A percentile compares a stretch with the other conserved stretches of the same genome.
phyloP scores from a whole-genome alignment of 2,888 invertebrate genomes.

The Drosophila subsilvestris region DNA sequence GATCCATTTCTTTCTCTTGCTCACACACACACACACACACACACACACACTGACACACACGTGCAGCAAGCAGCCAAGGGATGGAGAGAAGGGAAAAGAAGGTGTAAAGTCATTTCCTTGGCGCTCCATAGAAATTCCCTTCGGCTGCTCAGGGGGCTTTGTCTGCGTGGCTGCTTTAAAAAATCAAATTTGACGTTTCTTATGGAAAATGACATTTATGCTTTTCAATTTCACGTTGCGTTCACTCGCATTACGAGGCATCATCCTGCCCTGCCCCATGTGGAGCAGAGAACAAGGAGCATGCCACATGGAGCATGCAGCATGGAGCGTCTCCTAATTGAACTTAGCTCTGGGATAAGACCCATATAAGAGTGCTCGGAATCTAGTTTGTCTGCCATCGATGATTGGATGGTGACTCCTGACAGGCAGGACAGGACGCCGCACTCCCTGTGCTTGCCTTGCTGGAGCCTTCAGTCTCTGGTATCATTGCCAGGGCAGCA shows the following conservation, averaged over 20 bases:
- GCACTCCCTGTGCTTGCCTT: constrained; percentile 9
- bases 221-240: constrained; percentile 45
- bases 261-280: background rate
- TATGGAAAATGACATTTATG: constrained; percentile 50
- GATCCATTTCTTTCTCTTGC: constrained; percentile 64
- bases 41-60: constrained; percentile 6
- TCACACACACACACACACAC: constrained; percentile 12
- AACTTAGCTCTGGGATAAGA: constrained; percentile 34
- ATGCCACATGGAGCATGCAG: too few relatives aligned
- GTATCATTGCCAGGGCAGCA: constrained; percentile 16
- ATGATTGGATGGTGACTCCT: constrained; percentile 11
- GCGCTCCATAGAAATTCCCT: constrained; percentile 16
- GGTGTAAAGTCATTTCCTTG: constrained; percentile 68
- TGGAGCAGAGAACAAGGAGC: too few relatives aligned
- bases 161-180: constrained; percentile 27
- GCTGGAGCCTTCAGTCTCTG: constrained; percentile 6
- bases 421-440: constrained; percentile 13
- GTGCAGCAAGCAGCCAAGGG: background rate
- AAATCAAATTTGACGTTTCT: constrained; percentile 49
- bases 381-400: constrained; percentile 13
- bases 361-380: background rate
- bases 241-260: constrained; percentile 23
- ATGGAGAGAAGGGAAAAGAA: constrained; percentile 11
- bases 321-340: constrained; percentile 19
- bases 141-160: constrained; percentile 4